A percentile compares a stretch with the other conserved stretches of the same genome.
These are phyloP conservation scores for Hirtodrosophila trivittata DNA, from an alignment of 2,888 invertebrate species.

Conservation along the genomic window DNA sequence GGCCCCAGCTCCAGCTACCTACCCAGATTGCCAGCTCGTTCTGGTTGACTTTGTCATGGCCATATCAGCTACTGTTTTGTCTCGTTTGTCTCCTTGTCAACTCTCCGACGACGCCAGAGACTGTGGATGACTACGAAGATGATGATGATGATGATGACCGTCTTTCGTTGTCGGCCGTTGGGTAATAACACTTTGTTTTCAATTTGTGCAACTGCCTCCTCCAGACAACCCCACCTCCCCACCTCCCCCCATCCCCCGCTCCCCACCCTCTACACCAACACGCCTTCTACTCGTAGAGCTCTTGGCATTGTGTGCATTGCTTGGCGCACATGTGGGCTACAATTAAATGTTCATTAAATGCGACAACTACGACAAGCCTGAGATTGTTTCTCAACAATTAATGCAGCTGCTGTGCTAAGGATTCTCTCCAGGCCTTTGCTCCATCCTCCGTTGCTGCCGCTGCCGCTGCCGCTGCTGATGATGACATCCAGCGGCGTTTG, in stretches of 20 bases:
- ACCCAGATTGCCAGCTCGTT: constrained; percentile 8
- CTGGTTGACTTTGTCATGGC: constrained; percentile 50
- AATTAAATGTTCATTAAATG: constrained; percentile 79
- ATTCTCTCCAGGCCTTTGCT: background rate
- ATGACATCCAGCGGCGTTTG: constrained; percentile 62
- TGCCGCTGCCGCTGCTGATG: constrained; percentile 45
- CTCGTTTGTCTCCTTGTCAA: constrained; percentile 52
- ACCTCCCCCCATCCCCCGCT: background rate
- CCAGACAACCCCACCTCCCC: background rate
- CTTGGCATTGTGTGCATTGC: constrained; percentile 51
- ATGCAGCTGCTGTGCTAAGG: constrained; percentile 19
- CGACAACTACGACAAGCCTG: constrained; percentile 61
- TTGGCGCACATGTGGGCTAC: constrained; percentile 68
- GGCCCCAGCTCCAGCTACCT: too few species aligned
- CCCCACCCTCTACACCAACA: background rate
- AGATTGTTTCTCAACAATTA: constrained; percentile 68
- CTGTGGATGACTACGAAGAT: background rate
- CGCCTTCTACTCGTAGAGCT: constrained; percentile 9
- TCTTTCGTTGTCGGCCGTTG: constrained; percentile 34
- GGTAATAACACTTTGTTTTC: constrained; percentile 68
- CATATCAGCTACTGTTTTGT: constrained; percentile 45
- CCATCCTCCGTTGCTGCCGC: background rate
- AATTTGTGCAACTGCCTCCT: constrained; percentile 51
- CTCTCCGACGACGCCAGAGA: background rate
- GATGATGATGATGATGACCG: constrained; percentile 19